These are phyloP conservation scores for Sebastes matsubarae DNA, from an alignment of 2,797 vertebrate species.

Conservation along the genomic window DNA sequence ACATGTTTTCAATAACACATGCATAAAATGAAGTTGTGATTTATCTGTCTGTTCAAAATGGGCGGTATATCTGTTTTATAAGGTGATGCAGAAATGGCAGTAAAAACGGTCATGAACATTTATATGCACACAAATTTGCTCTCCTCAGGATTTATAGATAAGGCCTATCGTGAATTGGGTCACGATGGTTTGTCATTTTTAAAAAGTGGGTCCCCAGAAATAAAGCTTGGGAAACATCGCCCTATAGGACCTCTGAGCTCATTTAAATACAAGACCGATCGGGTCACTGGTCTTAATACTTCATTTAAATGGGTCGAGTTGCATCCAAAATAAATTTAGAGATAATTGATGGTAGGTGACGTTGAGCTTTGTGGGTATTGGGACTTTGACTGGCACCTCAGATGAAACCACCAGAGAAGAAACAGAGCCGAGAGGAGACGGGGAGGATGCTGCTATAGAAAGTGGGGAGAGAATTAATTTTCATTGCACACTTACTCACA, in stretches of 20 bases:
- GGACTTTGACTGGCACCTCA: not conserved
- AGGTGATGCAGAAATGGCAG: too few species aligned
- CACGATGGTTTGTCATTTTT: too few species aligned
- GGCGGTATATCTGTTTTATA: too few species aligned
- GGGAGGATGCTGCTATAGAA: not conserved
- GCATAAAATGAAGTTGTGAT: too few species aligned
- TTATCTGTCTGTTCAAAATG: too few species aligned
- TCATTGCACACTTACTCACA: conserved; percentile 32
- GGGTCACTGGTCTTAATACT: not conserved
- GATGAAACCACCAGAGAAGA: not conserved
- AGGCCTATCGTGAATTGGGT: too few species aligned
- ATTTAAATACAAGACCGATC: not conserved
- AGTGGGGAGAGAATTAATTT: conserved; percentile 18
- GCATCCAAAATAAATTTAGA: not conserved
- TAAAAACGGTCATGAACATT: too few species aligned
- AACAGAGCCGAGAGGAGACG: not conserved
- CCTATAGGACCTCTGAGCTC: not conserved
- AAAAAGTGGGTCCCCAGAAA: too few species aligned
- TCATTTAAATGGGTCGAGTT: not conserved
- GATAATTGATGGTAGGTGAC: not conserved
- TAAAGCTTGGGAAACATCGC: too few species aligned
- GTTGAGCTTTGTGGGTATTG: not conserved
- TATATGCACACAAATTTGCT: too few species aligned
- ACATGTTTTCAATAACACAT: too few species aligned
- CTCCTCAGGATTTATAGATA: too few species aligned